Conservation (phyloP, 2,888 invertebrate genomes). For the Drosophila picticornis region DNA sequence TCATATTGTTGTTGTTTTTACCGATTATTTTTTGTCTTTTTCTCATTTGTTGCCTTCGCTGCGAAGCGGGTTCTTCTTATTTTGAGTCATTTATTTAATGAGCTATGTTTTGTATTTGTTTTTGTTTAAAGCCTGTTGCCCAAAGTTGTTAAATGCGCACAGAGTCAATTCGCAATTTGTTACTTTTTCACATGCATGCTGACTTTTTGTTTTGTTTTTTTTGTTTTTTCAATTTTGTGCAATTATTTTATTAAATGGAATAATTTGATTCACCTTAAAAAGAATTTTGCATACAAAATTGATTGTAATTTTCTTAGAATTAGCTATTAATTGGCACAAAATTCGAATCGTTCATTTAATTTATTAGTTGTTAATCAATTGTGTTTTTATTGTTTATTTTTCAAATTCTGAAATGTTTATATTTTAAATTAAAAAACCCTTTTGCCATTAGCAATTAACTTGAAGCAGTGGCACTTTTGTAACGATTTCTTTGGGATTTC, state of each 20-base stretch:
- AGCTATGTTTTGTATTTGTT: constrained; percentile 29
- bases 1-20: constrained; percentile 37
- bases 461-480: constrained; percentile 1
- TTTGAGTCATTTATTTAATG: constrained; percentile 60
- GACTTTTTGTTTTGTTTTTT: constrained; percentile 13
- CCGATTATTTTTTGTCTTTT: constrained; percentile 51
- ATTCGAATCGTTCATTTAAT: background rate
- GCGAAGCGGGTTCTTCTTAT: constrained; percentile 54
- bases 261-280: background rate
- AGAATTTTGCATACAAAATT: background rate
- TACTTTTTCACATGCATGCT: background rate
- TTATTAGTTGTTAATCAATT: background rate
- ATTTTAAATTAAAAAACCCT: background rate
- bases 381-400: background rate
- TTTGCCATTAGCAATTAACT: background rate
- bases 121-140: constrained; percentile 13
- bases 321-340: background rate
- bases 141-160: constrained; percentile 26
- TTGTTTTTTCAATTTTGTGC: constrained; percentile 6
- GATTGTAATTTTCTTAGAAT: background rate
- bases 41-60: constrained; percentile 27
- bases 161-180: constrained; percentile 2
- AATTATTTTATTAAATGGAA: constrained; percentile 24
- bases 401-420: background rate
- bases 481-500: constrained; percentile 3